These are phyloP conservation scores for Drosophila arizonae DNA, from an alignment of 1,140 invertebrate genomes.

Conservation along the genomic window DNA sequence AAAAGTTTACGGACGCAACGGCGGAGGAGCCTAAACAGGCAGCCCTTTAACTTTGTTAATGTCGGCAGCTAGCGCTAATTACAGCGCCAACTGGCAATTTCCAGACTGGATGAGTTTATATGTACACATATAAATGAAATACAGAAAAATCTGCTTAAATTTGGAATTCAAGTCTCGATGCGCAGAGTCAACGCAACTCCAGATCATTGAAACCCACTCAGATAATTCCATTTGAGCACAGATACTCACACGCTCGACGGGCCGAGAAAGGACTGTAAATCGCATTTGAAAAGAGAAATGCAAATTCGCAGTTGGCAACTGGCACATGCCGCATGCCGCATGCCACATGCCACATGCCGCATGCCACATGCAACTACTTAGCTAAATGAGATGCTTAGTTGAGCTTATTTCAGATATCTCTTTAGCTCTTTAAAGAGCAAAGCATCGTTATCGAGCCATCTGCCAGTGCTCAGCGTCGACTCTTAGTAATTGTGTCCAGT, in stretches of 20 bases:
- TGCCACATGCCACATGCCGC: neutral
- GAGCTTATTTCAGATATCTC: neutral
- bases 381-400: slow-evolving; percentile 5
- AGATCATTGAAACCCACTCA: neutral
- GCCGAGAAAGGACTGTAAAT: neutral
- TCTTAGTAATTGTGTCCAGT: no score
- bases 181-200: neutral
- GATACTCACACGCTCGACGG: no score
- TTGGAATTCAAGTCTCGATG: neutral
- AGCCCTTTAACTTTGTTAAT: slow-evolving; percentile 4
- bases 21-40: neutral
- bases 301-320: neutral
- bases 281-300: neutral
- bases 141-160: neutral
- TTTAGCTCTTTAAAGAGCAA: no score
- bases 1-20: no score
- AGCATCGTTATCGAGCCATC: no score
- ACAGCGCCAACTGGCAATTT: neutral
- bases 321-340: neutral
- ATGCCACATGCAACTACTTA: neutral
- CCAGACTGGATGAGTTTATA: no score
- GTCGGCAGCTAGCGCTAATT: slow-evolving; percentile 8
- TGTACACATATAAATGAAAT: neutral
- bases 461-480: no score
- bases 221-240: neutral